These are phyloP conservation scores for Cosmia pyralina DNA, from an alignment of 2,888 invertebrate species.

Conservation along the genomic window DNA sequence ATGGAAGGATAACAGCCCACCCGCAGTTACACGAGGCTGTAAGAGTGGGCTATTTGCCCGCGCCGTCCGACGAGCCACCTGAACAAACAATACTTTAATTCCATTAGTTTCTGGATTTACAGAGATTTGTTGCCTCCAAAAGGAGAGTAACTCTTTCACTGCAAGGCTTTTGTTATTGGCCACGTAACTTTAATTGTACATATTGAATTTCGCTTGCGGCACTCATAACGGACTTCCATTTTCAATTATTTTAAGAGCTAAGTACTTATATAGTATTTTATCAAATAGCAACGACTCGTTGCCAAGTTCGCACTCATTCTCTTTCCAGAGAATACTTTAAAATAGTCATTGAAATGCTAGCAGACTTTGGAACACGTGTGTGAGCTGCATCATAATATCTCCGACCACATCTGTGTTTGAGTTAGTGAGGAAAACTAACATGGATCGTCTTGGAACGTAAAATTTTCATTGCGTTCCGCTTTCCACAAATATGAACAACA, in stretches of 20 bases:
- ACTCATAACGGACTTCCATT: constrained; percentile 20
- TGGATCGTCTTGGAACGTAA: constrained; percentile 29
- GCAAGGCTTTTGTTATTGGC: constrained; percentile 52
- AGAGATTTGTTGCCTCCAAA: constrained; percentile 62
- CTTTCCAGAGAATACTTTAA: constrained; percentile 58
- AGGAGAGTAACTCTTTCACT: constrained; percentile 41
- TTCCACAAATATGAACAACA: constrained; percentile 25
- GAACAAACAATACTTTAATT: constrained; percentile 79
- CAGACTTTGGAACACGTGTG: constrained; percentile 48
- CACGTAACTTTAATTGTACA: constrained; percentile 47
- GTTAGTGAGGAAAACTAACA: constrained; percentile 43
- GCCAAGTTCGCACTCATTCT: constrained; percentile 22
- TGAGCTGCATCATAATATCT: constrained; percentile 64
- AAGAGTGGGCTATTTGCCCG: constrained; percentile 62
- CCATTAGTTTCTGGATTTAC: constrained; percentile 70
- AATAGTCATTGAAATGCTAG: constrained; percentile 45
- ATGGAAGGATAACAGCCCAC: constrained; percentile 68
- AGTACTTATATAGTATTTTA: constrained; percentile 28
- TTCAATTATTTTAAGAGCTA: constrained; percentile 42
- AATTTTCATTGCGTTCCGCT: constrained; percentile 33
- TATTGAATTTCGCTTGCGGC: constrained; percentile 29
- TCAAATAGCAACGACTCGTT: constrained; percentile 6
- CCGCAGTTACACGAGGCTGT: background rate
- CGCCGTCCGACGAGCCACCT: constrained; percentile 69
- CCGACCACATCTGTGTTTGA: constrained; percentile 51